Conservation (phyloP, 2,113 vertebrate species). For the Dasypus novemcinctus region DNA sequence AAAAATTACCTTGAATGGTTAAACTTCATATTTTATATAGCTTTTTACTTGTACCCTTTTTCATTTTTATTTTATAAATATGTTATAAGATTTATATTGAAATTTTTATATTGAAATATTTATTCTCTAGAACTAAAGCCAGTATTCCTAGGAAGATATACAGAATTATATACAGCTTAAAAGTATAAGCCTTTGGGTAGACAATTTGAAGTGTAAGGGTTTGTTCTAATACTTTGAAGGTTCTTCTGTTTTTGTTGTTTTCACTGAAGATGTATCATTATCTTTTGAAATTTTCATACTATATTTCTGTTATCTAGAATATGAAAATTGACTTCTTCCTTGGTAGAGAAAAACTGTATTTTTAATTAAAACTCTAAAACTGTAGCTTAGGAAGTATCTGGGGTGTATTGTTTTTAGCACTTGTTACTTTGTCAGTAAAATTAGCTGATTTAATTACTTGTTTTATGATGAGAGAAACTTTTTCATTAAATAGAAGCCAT, state of each 20-base stretch:
- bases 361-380: conserved; percentile 19
- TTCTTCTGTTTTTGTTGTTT: conserved; percentile 21
- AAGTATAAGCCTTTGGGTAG: neutral
- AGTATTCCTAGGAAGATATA: neutral
- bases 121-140: conserved; percentile 2
- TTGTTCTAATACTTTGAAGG: neutral
- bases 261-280: neutral
- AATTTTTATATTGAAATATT: conserved; percentile 4
- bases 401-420: neutral
- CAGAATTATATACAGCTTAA: neutral
- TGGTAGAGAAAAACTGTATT: conserved; percentile 1
- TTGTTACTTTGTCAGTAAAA: conserved; percentile 24
- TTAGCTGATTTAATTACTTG: neutral
- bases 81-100: neutral
- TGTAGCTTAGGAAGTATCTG: neutral
- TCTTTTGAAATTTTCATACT: conserved; percentile 18
- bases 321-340: neutral
- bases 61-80: conserved; percentile 41
- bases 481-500: conserved; percentile 7
- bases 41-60: conserved; percentile 49
- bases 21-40: conserved; percentile 14
- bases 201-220: conserved; percentile 13
- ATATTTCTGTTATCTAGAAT: neutral
- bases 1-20: neutral
- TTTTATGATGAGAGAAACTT: neutral